Conservation (phyloP, 1,140 invertebrate species). For the Macrotrachela quadricornifera region DNA sequence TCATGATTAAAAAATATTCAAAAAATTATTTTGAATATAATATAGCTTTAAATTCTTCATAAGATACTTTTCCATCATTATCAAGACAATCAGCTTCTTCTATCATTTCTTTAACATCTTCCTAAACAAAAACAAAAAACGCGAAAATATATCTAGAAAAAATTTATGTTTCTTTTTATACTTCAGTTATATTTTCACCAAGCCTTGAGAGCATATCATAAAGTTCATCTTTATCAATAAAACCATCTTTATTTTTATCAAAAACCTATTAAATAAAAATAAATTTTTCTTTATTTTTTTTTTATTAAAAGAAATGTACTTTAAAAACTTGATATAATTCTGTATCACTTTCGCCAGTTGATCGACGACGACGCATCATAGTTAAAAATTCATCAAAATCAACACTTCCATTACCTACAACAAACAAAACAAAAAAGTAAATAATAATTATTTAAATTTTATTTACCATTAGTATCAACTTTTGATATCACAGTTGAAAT, state of each 20-base stretch:
- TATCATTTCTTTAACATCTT: conserved; percentile 8
- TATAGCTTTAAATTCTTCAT: no score
- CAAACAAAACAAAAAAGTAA: no score
- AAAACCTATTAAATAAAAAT: neutral
- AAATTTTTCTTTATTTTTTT: neutral
- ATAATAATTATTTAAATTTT: neutral
- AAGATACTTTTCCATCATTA: no score
- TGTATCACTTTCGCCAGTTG: neutral
- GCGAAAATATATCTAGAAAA: neutral
- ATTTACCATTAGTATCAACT: conserved; percentile 5
- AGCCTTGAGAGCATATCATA: neutral
- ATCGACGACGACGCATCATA: neutral
- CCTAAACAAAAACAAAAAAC: neutral
- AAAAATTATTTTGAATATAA: no score
- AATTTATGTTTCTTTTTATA: neutral
- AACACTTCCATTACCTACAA: conserved; percentile 4
- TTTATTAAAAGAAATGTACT: neutral
- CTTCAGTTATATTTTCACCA: conserved; percentile 4
- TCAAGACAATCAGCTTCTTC: neutral
- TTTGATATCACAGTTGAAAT: neutral
- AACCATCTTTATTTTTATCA: conserved; percentile 8
- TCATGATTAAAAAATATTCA: no score
- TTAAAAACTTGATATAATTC: conserved; percentile 4
- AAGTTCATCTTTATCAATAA: conserved; percentile 5
- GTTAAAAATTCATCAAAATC: conserved; percentile 7